Evolutionary conservation across 2,888 invertebrate genomes (phyloP), one percentile per base, ranked within the genome.

Genomic region (Mimas tiliae): DNA sequence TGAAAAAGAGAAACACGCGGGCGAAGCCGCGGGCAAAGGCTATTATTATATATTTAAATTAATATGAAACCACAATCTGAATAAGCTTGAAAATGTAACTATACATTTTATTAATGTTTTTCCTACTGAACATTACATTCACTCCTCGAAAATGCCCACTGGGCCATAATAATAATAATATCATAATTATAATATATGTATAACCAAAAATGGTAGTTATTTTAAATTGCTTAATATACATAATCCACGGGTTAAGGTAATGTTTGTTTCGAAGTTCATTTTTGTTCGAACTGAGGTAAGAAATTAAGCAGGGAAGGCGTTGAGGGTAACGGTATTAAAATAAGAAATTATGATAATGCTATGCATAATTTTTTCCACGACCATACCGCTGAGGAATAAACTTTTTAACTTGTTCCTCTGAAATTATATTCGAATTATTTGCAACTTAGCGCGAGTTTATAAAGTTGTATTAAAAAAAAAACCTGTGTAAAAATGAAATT

Each of bases 271-370:
- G n/a, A 62, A 33, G 34, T 33, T 38, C 16, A 48, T 53, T 21
- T 42, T 53, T 27, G 19, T 33, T 14, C 34, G 45, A 63, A 14
- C 19, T 33, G 45, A 64, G 45, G 16, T 21, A 38, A 55, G 38
- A 58, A 65, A 19, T 45, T 50, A 55, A 45, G 33, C 11, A 48
- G 8, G 33, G 33, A 55, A 65, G 48, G 47, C 55, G 47, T 55
- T 34, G 34, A 33, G 47, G 38, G 38, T 38, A 58, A 38, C 38
- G 38, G 42, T 63, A 58, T 67, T 50, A 64, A 63, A 55, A 48
- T 55, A 67, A 67, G 62, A 65, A 65, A 65, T 65, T 67, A 67
- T 67, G 65, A 16, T 53, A 65, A 67, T 67, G 21, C 47, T 65
- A 67, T 67, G 67, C 67, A 63, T 65, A 67, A 63, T 67, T 52